Evolutionary conservation across 2,888 invertebrate genomes (phyloP).

Genomic region (Eilema sororculum): DNA sequence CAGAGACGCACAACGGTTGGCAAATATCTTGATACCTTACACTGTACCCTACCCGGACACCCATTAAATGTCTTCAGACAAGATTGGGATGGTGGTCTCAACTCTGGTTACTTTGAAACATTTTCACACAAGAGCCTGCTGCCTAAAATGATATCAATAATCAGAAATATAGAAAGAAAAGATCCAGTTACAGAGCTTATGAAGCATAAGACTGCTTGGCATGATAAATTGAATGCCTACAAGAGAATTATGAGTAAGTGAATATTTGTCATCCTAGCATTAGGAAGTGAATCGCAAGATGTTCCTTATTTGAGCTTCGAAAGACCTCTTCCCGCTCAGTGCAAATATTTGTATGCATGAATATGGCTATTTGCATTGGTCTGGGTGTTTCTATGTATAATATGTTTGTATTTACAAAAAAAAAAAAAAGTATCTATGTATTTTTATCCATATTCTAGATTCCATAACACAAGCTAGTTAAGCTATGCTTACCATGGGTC

Average conservation of each 20-base stretch:
- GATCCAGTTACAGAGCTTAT: conserved; percentile 73
- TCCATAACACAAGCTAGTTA: too few relatives aligned
- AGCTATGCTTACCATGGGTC: too few relatives aligned
- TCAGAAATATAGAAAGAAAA: conserved; percentile 56
- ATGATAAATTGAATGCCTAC: conserved; percentile 35
- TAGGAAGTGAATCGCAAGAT: neutral
- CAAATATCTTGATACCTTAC: conserved; percentile 38
- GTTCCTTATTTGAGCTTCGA: neutral
- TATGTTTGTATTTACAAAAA: too few relatives aligned
- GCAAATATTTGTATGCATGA: too few relatives aligned
- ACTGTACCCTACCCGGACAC: conserved; percentile 65
- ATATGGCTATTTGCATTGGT: too few relatives aligned
- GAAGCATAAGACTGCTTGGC: conserved; percentile 70
- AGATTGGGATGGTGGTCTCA: conserved; percentile 75
- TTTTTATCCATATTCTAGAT: too few relatives aligned
- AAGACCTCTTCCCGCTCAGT: too few relatives aligned
- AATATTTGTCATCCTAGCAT: neutral
- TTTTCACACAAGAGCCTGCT: conserved; percentile 70
- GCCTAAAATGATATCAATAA: conserved; percentile 69
- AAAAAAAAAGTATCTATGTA: too few relatives aligned
- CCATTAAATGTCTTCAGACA: conserved; percentile 68
- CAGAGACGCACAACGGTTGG: conserved; percentile 52
- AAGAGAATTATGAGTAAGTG: conserved; percentile 57
- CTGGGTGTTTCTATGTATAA: too few relatives aligned
- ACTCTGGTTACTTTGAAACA: conserved; percentile 70